phyloP scores from a whole-genome alignment of 2,888 invertebrate genomes.

The Heliconius erato region DNA sequence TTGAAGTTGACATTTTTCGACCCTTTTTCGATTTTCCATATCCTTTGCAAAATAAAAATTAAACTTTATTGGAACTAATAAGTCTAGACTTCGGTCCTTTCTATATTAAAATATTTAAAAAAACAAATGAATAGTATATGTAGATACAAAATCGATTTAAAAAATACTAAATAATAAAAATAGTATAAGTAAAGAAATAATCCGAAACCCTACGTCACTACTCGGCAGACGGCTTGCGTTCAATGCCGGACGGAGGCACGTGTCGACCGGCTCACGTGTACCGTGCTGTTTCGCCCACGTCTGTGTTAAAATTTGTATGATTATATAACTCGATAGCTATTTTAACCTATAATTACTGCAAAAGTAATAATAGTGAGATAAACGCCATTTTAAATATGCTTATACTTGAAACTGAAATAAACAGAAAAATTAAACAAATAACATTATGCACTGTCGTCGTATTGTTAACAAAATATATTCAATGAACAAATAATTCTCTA shows the following conservation, averaged over 20 bases:
- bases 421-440: no score
- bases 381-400: not conserved
- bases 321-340: not conserved
- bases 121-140: not conserved
- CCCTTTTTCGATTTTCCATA: no score
- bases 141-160: not conserved
- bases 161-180: not conserved
- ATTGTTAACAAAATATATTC: no score
- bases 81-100: no score
- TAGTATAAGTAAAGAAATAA: constrained; percentile 14
- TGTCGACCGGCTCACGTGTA: constrained; percentile 29
- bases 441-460: no score
- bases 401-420: not conserved
- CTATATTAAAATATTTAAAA: not conserved
- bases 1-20: no score
- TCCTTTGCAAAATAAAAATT: no score
- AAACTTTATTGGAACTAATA: not conserved
- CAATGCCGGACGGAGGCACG: constrained; percentile 31
- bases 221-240: constrained; percentile 30
- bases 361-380: not conserved
- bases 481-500: no score
- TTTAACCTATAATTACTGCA: not conserved
- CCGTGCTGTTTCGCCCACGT: constrained; percentile 3
- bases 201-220: constrained; percentile 29
- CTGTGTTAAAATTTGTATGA: not conserved